Evolutionary conservation across 2,113 vertebrate species (phyloP).

Genomic region (Polypterus bichir): DNA sequence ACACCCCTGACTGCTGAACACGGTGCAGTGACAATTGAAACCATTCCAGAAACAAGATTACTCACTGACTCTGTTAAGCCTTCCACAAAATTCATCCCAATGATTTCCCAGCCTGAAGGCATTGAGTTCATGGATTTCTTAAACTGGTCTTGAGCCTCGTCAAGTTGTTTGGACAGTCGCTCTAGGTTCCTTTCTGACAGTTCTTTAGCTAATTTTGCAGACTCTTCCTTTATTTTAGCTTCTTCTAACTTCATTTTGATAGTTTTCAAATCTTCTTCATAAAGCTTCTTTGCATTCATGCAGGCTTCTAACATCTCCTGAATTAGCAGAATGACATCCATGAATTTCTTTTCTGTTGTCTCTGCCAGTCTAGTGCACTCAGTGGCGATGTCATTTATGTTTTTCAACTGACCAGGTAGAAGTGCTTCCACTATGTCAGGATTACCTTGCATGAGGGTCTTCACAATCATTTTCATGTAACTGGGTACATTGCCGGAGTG

Average conservation of each 20-base stretch:
- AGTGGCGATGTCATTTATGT: conserved; percentile 20
- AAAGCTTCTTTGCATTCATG: conserved; percentile 12
- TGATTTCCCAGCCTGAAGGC: conserved; percentile 15
- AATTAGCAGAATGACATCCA: conserved; percentile 12
- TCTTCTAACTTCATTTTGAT: conserved; percentile 9
- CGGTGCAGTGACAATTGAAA: background rate
- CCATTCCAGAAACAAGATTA: background rate
- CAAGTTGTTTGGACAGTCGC: background rate
- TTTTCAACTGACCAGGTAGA: conserved; percentile 23
- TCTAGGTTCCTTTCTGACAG: background rate
- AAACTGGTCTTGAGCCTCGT: conserved; percentile 9
- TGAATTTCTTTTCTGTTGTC: conserved; percentile 13
- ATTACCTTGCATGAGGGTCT: conserved; percentile 22
- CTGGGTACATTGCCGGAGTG: conserved; percentile 21
- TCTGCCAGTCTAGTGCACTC: conserved; percentile 16
- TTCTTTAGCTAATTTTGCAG: conserved; percentile 8
- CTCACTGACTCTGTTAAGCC: background rate
- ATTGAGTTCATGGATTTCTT: conserved; percentile 11
- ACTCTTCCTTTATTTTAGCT: conserved; percentile 3
- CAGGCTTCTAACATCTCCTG: conserved; percentile 22
- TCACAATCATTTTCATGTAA: conserved; percentile 21
- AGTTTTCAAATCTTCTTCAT: conserved; percentile 8
- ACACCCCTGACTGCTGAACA: background rate
- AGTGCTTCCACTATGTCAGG: conserved; percentile 15
- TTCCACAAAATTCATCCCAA: conserved; percentile 21